These are phyloP conservation scores for Thecocarcelia acutangulata DNA, from an alignment of 2,888 invertebrate genomes.

Conservation along the genomic window DNA sequence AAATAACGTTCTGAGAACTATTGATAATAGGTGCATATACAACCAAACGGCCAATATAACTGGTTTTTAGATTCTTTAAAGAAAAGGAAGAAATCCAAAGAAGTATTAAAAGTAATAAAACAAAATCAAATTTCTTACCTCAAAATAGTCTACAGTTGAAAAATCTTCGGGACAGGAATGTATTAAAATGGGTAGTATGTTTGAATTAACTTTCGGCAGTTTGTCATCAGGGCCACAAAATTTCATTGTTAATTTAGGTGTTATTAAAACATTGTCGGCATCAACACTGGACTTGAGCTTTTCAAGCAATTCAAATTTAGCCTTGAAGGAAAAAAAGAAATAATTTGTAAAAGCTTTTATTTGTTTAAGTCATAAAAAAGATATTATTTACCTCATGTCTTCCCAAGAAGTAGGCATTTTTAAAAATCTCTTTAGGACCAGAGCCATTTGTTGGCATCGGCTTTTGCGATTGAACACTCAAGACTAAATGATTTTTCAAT, in stretches of 20 bases:
- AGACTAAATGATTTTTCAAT: slow-evolving; percentile 85
- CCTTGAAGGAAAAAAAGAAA: slow-evolving; percentile 81
- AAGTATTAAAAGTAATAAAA: neutral
- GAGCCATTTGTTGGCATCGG: slow-evolving; percentile 62
- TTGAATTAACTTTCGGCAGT: slow-evolving; percentile 83
- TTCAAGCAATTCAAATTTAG: slow-evolving; percentile 87
- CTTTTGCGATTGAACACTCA: slow-evolving; percentile 72
- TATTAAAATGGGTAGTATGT: slow-evolving; percentile 87
- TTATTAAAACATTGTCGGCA: slow-evolving; percentile 83
- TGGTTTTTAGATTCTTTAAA: slow-evolving; percentile 87
- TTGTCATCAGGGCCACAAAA: slow-evolving; percentile 87
- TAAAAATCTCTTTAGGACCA: slow-evolving; percentile 83
- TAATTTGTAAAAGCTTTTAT: neutral
- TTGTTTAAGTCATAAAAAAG: too few relatives aligned
- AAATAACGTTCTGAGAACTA: slow-evolving; percentile 88
- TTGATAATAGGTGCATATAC: slow-evolving; percentile 90
- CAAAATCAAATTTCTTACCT: slow-evolving; percentile 82
- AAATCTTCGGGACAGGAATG: slow-evolving; percentile 93
- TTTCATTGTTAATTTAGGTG: slow-evolving; percentile 85
- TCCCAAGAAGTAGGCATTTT: slow-evolving; percentile 86
- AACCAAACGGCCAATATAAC: slow-evolving; percentile 89
- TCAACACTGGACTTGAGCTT: slow-evolving; percentile 83
- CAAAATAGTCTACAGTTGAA: slow-evolving; percentile 91
- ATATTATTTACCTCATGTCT: slow-evolving; percentile 87
- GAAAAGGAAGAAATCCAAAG: neutral